Percentiles rank a stretch among this genome's conserved stretches.
Conservation (phyloP, 2,888 invertebrate genomes). For the Drosophila neonasuta region DNA sequence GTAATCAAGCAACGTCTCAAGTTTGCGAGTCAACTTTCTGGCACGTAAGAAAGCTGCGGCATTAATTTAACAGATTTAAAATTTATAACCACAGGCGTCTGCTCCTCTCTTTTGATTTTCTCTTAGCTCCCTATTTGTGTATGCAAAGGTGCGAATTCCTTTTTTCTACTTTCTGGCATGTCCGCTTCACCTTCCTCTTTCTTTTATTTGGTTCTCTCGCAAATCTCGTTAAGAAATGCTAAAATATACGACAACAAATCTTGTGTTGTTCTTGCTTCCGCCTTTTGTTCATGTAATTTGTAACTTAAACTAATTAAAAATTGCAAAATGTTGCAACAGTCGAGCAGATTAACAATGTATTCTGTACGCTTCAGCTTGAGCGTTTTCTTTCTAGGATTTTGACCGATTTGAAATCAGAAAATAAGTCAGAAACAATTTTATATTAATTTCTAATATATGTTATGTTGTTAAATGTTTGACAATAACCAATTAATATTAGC, state of each 20-base stretch:
- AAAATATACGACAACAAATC: conserved; percentile 79
- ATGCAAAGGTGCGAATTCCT: conserved; percentile 77
- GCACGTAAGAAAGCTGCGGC: conserved; percentile 67
- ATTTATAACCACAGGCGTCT: conserved; percentile 78
- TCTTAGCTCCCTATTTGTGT: conserved; percentile 59
- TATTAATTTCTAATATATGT: neutral
- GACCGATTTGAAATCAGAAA: neutral
- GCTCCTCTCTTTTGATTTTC: neutral
- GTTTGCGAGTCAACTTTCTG: conserved; percentile 50
- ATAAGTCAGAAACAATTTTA: neutral
- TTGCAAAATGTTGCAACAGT: conserved; percentile 52
- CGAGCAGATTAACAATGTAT: conserved; percentile 20
- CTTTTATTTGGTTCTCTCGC: conserved; percentile 26
- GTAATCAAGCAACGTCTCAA: conserved; percentile 77
- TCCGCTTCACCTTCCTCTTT: conserved; percentile 18
- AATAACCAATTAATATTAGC: no score
- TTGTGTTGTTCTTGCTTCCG: conserved; percentile 43
- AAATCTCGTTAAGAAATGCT: conserved; percentile 74
- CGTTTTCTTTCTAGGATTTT: neutral
- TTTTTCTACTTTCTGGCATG: conserved; percentile 38
- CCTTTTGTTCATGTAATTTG: conserved; percentile 61
- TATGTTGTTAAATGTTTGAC: neutral
- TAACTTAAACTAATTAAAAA: conserved; percentile 80
- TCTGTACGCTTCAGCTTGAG: neutral
- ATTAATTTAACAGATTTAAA: conserved; percentile 81